Percentiles rank a stretch among this genome's conserved stretches.
Conservation (phyloP, 2,113 vertebrate species). For the Mungos mungo region DNA sequence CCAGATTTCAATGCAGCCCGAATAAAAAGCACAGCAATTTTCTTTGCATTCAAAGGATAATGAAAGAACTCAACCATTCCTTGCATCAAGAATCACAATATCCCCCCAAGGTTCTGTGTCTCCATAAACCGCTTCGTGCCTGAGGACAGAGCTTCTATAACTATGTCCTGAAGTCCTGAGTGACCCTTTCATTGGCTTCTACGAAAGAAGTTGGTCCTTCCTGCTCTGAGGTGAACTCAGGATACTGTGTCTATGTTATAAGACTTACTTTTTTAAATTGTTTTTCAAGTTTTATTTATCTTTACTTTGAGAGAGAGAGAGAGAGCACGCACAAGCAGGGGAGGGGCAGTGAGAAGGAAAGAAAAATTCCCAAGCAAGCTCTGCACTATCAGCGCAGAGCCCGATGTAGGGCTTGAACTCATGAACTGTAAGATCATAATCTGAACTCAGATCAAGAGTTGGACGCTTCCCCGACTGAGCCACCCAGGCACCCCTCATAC, state of each 20-base stretch:
- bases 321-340: too few species aligned
- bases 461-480: too few species aligned
- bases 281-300: too few species aligned
- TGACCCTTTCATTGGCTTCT: background rate
- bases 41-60: constrained; percentile 4
- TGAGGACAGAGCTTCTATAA: background rate
- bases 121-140: background rate
- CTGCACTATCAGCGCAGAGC: too few species aligned
- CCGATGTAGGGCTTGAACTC: too few species aligned
- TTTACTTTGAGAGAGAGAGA: too few species aligned
- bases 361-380: too few species aligned
- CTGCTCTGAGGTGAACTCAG: background rate
- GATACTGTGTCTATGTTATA: background rate
- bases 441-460: too few species aligned
- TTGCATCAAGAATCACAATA: background rate
- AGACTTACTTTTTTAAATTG: constrained; percentile 89
- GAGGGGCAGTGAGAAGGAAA: too few species aligned
- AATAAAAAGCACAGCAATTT: background rate
- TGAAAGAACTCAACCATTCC: background rate
- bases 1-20: background rate
- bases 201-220: background rate
- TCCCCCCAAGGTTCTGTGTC: background rate
- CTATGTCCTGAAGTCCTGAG: background rate
- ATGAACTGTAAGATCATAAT: too few species aligned
- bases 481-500: constrained; percentile 53